A percentile compares a stretch with the other conserved stretches of the same genome.
These are phyloP conservation scores for Papilio xuthus DNA, from an alignment of 1,140 invertebrate genomes.

Conservation along the genomic window DNA sequence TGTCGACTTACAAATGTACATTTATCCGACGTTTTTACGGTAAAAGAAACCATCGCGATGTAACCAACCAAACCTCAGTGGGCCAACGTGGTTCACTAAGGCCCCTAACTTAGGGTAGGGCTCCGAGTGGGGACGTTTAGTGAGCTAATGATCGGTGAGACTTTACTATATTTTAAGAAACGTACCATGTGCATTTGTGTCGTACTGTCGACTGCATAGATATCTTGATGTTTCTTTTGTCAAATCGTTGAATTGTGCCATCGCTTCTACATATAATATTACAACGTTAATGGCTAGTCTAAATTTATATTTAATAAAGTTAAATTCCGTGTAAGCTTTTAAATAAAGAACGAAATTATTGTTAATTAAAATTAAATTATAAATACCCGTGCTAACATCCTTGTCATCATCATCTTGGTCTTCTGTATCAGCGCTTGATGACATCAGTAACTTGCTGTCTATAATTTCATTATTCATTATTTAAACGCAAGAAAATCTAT, in stretches of 20 bases:
- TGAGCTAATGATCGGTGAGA: too few relatives aligned
- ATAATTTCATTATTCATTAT: background rate
- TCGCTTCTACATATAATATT: background rate
- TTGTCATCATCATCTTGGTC: slow-evolving; percentile 2
- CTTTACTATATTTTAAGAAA: background rate
- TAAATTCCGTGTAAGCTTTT: too few relatives aligned
- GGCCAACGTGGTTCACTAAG: too few relatives aligned
- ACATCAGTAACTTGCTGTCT: background rate
- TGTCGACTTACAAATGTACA: too few relatives aligned
- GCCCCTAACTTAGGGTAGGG: too few relatives aligned
- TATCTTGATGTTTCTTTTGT: slow-evolving; percentile 14
- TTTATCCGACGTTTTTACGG: too few relatives aligned
- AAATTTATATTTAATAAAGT: too few relatives aligned
- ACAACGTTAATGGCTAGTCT: background rate
- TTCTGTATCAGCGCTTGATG: slow-evolving; percentile 1
- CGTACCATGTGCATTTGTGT: slow-evolving; percentile 12
- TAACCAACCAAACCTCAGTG: too few relatives aligned
- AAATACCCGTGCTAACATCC: background rate
- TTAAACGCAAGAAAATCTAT: background rate
- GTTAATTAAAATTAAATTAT: background rate
- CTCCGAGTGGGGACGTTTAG: too few relatives aligned
- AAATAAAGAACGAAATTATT: too few relatives aligned
- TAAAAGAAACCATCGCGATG: too few relatives aligned
- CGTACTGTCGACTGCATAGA: slow-evolving; percentile 20
- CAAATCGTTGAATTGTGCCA: slow-evolving; percentile 20